A percentile compares a stretch with the other conserved stretches of the same genome.
These are phyloP conservation scores for Agapornis canus DNA, from an alignment of 2,797 vertebrate species.

Conservation along the genomic window DNA sequence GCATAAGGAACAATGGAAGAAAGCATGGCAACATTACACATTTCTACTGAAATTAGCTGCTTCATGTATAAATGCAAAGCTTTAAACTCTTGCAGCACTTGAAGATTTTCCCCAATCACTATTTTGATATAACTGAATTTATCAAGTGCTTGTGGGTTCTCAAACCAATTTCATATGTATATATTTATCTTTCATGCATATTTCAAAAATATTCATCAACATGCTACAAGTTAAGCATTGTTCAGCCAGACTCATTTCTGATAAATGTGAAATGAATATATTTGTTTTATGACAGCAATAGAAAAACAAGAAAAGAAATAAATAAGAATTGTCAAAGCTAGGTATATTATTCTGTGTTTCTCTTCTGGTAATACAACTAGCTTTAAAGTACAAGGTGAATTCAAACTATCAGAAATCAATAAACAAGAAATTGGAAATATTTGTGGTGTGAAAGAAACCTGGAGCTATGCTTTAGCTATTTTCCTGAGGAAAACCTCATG, in stretches of 20 bases:
- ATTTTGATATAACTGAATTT: conserved; percentile 26
- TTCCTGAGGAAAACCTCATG: neutral
- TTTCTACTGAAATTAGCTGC: conserved; percentile 12
- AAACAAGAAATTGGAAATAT: neutral
- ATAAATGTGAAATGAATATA: neutral
- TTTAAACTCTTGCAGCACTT: neutral
- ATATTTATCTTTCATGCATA: neutral
- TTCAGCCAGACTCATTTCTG: neutral
- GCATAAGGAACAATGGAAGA: neutral
- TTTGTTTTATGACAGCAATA: conserved; percentile 11
- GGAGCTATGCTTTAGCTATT: neutral
- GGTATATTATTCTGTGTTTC: neutral
- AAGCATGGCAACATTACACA: neutral
- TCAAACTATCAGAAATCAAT: conserved; percentile 22
- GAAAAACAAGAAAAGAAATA: conserved; percentile 5
- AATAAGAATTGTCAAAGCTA: neutral
- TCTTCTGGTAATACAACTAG: neutral
- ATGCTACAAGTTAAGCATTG: neutral
- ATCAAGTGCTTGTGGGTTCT: neutral
- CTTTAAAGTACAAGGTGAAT: neutral
- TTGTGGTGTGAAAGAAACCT: neutral
- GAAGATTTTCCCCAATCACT: neutral
- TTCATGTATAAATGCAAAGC: neutral
- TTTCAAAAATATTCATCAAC: conserved; percentile 19
- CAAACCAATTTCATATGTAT: neutral